Evolutionary conservation across 2,113 vertebrate species (phyloP).

Genomic region (Dromiciops gliroides): DNA sequence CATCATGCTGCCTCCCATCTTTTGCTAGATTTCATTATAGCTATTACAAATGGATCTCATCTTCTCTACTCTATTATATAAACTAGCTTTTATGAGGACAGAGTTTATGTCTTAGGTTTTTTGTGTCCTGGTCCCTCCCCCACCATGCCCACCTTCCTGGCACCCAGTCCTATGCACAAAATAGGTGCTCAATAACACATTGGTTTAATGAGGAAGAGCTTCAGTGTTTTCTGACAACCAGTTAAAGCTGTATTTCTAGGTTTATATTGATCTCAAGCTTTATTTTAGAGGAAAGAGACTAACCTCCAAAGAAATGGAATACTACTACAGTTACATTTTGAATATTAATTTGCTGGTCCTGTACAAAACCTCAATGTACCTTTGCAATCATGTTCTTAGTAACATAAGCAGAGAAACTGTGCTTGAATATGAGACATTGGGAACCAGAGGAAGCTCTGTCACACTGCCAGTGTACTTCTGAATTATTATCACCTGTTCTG

Average conservation of each 20-base stretch:
- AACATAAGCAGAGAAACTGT: not conserved
- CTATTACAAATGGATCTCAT: not conserved
- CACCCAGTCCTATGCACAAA: not conserved
- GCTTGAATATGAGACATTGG: not conserved
- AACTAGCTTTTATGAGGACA: not conserved
- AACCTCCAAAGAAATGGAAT: not conserved
- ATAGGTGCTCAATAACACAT: not conserved
- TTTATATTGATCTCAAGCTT: not conserved
- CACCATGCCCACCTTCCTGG: not conserved
- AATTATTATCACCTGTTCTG: not conserved
- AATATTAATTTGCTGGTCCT: not conserved
- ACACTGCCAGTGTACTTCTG: not conserved
- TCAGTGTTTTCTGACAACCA: not conserved
- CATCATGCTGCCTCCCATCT: not conserved
- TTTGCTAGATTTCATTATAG: not conserved
- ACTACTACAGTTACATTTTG: not conserved
- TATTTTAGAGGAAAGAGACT: not conserved
- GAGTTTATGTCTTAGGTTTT: not conserved
- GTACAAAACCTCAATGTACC: not conserved
- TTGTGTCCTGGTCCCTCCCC: not conserved
- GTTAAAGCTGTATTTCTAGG: not conserved
- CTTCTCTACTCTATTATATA: not conserved
- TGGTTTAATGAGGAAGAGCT: not conserved
- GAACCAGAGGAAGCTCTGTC: not conserved
- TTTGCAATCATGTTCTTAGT: not conserved